Percentiles rank a stretch among this genome's conserved stretches.
Evolutionary conservation across 2,113 vertebrate genomes (phyloP).

Genomic region (Odontesthes bonariensis): DNA sequence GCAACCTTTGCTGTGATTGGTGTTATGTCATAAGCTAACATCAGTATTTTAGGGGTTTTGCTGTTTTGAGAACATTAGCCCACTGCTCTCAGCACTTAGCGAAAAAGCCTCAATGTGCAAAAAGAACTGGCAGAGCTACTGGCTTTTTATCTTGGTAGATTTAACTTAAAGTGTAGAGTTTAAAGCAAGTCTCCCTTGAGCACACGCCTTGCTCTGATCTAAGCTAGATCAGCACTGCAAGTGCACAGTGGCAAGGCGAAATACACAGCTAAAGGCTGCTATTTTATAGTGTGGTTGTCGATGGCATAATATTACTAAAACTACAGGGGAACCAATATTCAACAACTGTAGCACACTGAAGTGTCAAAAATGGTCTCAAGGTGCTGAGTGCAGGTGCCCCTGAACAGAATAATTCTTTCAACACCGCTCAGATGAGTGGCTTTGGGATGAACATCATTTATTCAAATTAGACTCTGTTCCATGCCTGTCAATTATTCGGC

Average conservation of each 20-base stretch:
- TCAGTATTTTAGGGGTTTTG: too few relatives aligned
- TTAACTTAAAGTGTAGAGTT: constrained; percentile 17
- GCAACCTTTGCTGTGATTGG: too few relatives aligned
- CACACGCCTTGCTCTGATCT: constrained; percentile 17
- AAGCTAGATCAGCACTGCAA: constrained; percentile 24
- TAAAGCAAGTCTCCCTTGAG: not conserved
- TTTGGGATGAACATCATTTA: constrained; percentile 20
- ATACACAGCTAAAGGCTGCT: constrained; percentile 48
- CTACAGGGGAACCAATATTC: constrained; percentile 50
- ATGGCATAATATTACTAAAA: constrained; percentile 40
- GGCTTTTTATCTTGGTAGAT: constrained; percentile 3
- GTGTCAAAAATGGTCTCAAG: constrained; percentile 37
- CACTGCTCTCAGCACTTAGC: constrained; percentile 4
- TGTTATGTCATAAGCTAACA: too few relatives aligned
- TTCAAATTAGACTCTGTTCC: constrained; percentile 8
- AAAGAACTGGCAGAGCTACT: not conserved
- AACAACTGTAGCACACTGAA: constrained; percentile 36
- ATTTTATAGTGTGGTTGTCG: constrained; percentile 34
- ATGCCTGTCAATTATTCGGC: constrained; percentile 21
- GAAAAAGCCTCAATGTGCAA: not conserved
- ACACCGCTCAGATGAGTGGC: constrained; percentile 30
- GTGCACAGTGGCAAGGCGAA: constrained; percentile 5
- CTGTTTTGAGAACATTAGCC: not conserved
- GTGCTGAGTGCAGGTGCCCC: constrained; percentile 34
- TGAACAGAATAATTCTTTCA: constrained; percentile 25